phyloP scores from a whole-genome alignment of 2,797 vertebrate genomes.

The Botia almorhae region DNA sequence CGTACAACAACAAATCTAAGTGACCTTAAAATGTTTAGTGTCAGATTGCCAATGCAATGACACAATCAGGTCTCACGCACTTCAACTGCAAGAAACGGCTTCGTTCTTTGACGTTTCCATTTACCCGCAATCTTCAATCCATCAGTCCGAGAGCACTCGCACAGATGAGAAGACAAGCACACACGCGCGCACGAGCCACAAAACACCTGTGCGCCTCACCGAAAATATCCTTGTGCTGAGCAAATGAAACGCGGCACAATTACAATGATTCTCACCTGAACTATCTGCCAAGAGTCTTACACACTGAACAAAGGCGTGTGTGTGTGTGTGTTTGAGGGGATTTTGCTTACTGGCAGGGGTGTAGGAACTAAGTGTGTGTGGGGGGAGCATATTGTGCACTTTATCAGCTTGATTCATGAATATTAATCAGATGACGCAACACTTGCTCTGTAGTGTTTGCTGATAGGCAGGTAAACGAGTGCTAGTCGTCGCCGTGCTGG shows the following conservation, averaged over 20 bases:
- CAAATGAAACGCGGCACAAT: conserved; percentile 25
- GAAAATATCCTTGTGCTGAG: conserved; percentile 17
- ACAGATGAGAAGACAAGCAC: conserved; percentile 55
- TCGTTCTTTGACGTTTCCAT: conserved; percentile 72
- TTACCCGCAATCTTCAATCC: conserved; percentile 65
- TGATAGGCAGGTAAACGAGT: background rate
- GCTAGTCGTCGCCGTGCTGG: background rate
- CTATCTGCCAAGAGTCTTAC: conserved; percentile 21
- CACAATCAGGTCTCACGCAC: conserved; percentile 72
- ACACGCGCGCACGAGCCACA: background rate
- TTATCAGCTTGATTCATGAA: background rate
- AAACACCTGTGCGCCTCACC: conserved; percentile 13
- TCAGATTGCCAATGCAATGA: conserved; percentile 43
- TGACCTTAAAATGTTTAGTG: conserved; percentile 54
- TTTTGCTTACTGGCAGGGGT: background rate
- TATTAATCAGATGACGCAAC: background rate
- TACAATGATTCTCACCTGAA: conserved; percentile 6
- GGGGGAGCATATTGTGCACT: too few species aligned
- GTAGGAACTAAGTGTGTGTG: background rate
- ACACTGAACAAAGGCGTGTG: background rate
- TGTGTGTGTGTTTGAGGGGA: too few species aligned
- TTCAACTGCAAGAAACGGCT: conserved; percentile 70
- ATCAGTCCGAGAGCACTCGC: conserved; percentile 51
- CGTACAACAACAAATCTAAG: conserved; percentile 38
- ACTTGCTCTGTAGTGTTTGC: background rate